phyloP scores from a whole-genome alignment of 2,113 vertebrate species.

The Acanthochromis polyacanthus region DNA sequence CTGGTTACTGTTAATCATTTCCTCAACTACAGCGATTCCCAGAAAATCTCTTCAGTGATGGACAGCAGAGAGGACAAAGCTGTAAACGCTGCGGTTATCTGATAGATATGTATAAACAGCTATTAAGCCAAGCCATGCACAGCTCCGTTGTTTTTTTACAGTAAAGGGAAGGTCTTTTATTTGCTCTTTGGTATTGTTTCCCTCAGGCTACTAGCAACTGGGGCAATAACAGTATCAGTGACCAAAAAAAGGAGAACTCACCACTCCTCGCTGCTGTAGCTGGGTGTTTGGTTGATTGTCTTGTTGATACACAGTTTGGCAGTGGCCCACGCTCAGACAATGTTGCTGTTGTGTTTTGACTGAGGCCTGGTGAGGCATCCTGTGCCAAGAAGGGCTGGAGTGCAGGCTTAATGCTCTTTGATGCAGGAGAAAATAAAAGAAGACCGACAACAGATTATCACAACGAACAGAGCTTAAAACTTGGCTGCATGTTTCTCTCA shows the following conservation, averaged over 20 bases:
- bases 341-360: conserved; percentile 45
- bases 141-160: conserved; percentile 70
- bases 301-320: conserved; percentile 56
- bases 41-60: conserved; percentile 56
- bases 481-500: background rate
- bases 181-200: conserved; percentile 74
- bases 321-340: conserved; percentile 45
- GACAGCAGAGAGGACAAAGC: conserved; percentile 10
- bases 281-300: conserved; percentile 52
- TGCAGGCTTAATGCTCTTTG: conserved; percentile 41
- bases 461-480: background rate
- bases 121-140: conserved; percentile 33
- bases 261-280: conserved; percentile 70
- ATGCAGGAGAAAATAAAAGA: background rate
- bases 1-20: conserved; percentile 63
- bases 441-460: background rate
- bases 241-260: conserved; percentile 86
- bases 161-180: conserved; percentile 80
- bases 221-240: conserved; percentile 71
- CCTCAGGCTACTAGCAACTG: conserved; percentile 52
- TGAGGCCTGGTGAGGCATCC: background rate
- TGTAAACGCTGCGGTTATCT: conserved; percentile 67
- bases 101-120: conserved; percentile 73
- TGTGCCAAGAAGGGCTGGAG: conserved; percentile 47
- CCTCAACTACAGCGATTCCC: conserved; percentile 63